Evolutionary conservation across 2,797 vertebrate species (phyloP).

Genomic region (Typhlichthys subterraneus): DNA sequence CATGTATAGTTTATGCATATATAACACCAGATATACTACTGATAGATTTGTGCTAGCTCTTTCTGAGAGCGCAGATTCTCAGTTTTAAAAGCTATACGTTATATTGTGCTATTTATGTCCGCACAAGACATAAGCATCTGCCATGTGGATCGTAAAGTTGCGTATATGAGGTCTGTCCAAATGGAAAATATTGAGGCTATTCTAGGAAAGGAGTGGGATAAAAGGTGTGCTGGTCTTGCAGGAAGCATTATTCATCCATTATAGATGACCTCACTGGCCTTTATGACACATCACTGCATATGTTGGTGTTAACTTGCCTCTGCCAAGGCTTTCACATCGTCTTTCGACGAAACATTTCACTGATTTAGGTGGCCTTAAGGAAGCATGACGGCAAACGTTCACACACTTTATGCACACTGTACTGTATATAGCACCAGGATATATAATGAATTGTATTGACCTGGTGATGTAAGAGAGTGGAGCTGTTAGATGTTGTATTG

Average conservation of each 20-base stretch:
- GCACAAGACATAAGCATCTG: slow-evolving; percentile 15
- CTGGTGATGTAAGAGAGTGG: slow-evolving; percentile 66
- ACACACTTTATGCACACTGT: not conserved
- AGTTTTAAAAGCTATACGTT: not conserved
- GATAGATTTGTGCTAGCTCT: not conserved
- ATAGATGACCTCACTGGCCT: slow-evolving; percentile 66
- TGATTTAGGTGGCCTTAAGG: slow-evolving; percentile 11
- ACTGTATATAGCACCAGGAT: slow-evolving; percentile 43
- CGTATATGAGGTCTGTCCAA: slow-evolving; percentile 51
- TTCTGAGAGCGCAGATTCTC: no score
- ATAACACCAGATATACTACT: not conserved
- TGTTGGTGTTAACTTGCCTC: slow-evolving; percentile 28
- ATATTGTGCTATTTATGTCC: not conserved
- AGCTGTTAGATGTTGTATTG: slow-evolving; percentile 59
- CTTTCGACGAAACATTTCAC: slow-evolving; percentile 17
- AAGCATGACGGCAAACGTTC: slow-evolving; percentile 7
- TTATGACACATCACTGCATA: slow-evolving; percentile 39
- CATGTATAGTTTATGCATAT: not conserved
- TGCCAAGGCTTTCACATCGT: slow-evolving; percentile 26
- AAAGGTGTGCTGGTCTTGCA: slow-evolving; percentile 48
- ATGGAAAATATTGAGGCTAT: slow-evolving; percentile 56
- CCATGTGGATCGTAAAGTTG: slow-evolving; percentile 20
- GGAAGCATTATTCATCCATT: slow-evolving; percentile 72
- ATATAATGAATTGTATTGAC: slow-evolving; percentile 64
- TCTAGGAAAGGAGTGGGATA: slow-evolving; percentile 63